phyloP scores from a whole-genome alignment of 2,113 vertebrate species.

The Sylvia atricapilla region DNA sequence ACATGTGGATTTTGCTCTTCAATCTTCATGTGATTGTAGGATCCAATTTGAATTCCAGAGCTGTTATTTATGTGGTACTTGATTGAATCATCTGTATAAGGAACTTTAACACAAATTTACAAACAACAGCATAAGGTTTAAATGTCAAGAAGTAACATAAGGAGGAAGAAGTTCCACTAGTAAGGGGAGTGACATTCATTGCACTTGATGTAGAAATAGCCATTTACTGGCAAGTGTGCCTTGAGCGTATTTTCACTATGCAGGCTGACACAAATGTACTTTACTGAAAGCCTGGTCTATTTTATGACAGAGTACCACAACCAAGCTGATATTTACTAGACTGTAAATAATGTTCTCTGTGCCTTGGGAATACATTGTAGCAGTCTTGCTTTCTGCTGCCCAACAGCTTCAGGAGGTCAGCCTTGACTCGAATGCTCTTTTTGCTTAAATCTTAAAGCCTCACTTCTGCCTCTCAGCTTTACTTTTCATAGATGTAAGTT shows the following conservation, averaged over 20 bases:
- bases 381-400: neutral
- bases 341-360: neutral
- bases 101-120: neutral
- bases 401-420: neutral
- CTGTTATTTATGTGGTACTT: conserved; percentile 62
- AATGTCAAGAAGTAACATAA: neutral
- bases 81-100: conserved; percentile 38
- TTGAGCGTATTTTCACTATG: neutral
- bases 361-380: neutral
- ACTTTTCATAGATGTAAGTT: neutral
- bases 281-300: neutral
- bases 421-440: neutral
- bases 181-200: neutral
- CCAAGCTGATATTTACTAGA: neutral
- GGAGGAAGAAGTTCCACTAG: neutral
- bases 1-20: neutral
- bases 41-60: conserved; percentile 74
- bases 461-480: neutral
- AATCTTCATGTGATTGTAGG: conserved; percentile 69
- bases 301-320: neutral
- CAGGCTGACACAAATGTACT: neutral
- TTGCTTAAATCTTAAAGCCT: neutral
- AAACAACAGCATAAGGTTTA: neutral
- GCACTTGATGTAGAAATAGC: neutral
- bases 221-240: neutral